phyloP scores from a whole-genome alignment of 1,140 invertebrate species.

The Zaprionus kolodkinae region DNA sequence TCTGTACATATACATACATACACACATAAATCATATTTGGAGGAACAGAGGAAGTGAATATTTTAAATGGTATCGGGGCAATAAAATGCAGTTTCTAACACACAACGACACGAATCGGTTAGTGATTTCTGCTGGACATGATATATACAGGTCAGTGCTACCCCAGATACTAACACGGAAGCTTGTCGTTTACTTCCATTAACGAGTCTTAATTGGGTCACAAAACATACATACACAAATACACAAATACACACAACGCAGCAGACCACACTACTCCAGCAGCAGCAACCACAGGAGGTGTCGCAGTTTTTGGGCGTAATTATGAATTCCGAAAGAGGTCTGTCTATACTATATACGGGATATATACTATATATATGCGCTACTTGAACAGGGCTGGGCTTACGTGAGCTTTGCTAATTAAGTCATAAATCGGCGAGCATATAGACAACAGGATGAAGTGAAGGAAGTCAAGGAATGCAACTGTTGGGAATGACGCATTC shows the following conservation, averaged over 20 bases:
- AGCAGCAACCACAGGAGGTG: constrained; percentile 2
- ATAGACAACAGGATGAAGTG: constrained; percentile 20
- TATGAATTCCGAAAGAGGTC: constrained; percentile 30
- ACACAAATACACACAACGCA: background rate
- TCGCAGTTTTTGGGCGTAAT: constrained; percentile 36
- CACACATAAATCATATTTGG: constrained; percentile 2
- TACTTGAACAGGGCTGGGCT: constrained; percentile 46
- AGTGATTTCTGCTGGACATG: constrained; percentile 33
- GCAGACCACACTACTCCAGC: background rate
- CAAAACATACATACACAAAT: constrained; percentile 9
- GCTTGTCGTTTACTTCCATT: constrained; percentile 8
- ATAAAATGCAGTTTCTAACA: background rate
- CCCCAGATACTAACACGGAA: constrained; percentile 40
- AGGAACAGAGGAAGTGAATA: no score
- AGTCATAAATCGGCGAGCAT: constrained; percentile 46
- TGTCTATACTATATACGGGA: background rate
- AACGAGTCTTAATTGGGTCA: constrained; percentile 41
- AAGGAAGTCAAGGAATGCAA: constrained; percentile 16
- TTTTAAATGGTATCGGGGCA: background rate
- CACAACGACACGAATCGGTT: constrained; percentile 23
- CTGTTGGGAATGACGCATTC: constrained; percentile 31
- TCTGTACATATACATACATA: no score
- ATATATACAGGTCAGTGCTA: constrained; percentile 66
- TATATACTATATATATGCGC: constrained; percentile 22
- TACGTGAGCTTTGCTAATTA: constrained; percentile 68